Percentiles rank a stretch among this genome's conserved stretches.
Conservation (phyloP, 2,797 vertebrate species). For the Neosilurus hyrtlii region DNA sequence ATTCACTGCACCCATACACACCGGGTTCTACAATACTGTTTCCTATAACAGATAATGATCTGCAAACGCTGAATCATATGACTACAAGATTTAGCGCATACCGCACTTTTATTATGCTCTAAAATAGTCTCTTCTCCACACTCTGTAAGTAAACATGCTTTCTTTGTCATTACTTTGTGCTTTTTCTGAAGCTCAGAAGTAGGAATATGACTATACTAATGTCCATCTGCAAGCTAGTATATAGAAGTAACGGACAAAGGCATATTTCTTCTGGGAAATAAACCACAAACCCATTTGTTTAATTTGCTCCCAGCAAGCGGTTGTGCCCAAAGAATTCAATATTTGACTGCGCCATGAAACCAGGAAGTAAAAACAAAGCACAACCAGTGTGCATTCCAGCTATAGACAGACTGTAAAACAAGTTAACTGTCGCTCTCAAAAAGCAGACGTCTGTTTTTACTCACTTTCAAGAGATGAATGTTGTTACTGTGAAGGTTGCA, state of each 20-base stretch:
- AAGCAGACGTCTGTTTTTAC: background rate
- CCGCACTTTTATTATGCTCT: background rate
- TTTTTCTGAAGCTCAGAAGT: background rate
- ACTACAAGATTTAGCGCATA: background rate
- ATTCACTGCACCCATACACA: background rate
- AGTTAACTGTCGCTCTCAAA: background rate
- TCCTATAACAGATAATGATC: background rate
- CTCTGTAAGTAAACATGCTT: background rate
- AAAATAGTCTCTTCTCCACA: background rate
- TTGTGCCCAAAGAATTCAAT: background rate
- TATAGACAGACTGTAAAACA: background rate
- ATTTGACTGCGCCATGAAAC: background rate
- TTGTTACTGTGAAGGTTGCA: background rate
- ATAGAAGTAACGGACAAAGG: slow-evolving; percentile 12
- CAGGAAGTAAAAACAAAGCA: background rate
- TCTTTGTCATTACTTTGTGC: background rate
- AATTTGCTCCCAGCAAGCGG: background rate
- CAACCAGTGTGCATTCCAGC: background rate
- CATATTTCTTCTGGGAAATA: slow-evolving; percentile 12
- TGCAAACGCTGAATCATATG: background rate
- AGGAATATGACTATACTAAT: too few relatives aligned
- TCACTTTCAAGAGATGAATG: background rate
- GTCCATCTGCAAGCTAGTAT: background rate
- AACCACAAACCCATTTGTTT: slow-evolving; percentile 9
- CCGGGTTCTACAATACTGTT: background rate